These are phyloP conservation scores for Hylomyscus alleni DNA, from an alignment of 2,797 vertebrate species.

Conservation along the genomic window DNA sequence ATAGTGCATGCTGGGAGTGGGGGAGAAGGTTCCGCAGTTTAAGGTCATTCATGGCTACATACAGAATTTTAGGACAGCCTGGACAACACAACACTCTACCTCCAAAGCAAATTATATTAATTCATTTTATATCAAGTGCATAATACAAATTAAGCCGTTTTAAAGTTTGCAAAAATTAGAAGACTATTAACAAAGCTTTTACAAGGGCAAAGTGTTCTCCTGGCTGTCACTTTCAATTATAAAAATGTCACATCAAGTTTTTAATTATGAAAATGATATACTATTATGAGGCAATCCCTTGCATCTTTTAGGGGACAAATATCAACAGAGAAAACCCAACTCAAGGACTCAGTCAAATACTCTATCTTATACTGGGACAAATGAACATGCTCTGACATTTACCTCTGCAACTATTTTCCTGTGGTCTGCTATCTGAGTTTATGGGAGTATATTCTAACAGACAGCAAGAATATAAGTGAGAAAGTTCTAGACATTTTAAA, in stretches of 20 bases:
- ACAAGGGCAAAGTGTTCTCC: constrained; percentile 15
- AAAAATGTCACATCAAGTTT: neutral
- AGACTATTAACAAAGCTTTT: constrained; percentile 35
- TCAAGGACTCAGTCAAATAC: constrained; percentile 5
- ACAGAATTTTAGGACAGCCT: neutral
- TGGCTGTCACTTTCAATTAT: constrained; percentile 52
- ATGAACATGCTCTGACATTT: neutral
- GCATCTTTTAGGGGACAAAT: constrained; percentile 20
- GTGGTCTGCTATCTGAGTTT: constrained; percentile 44
- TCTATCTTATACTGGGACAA: neutral
- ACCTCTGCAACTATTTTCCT: constrained; percentile 20
- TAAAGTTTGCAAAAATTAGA: constrained; percentile 46
- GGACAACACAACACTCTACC: neutral
- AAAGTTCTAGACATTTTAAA: constrained; percentile 35
- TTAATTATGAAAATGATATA: constrained; percentile 31
- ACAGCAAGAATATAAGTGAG: neutral
- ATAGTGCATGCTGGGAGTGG: neutral
- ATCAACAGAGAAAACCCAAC: constrained; percentile 13
- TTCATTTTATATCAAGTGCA: neutral
- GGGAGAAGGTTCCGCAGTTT: neutral
- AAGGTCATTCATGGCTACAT: neutral
- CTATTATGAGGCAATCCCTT: neutral
- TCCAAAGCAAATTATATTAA: neutral
- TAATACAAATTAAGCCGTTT: constrained; percentile 9
- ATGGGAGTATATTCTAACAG: neutral